Percentiles rank a stretch among this genome's conserved stretches.
phyloP scores from a whole-genome alignment of 1,140 invertebrate species.

The Campoletis sonorensis region DNA sequence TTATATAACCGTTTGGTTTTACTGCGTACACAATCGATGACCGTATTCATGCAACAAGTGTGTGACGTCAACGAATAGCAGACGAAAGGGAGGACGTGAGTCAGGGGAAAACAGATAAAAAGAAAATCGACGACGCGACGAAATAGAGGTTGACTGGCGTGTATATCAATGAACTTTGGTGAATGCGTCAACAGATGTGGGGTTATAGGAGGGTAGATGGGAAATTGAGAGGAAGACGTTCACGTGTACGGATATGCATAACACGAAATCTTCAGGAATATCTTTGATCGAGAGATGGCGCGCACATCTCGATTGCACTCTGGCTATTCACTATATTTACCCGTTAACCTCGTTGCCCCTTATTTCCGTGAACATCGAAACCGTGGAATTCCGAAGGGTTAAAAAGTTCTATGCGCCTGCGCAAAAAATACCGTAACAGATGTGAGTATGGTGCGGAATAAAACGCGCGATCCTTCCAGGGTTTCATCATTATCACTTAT shows the following conservation, averaged over 20 bases:
- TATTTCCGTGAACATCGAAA: not conserved
- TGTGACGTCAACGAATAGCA: constrained; percentile 43
- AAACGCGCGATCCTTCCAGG: no score
- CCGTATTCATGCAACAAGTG: constrained; percentile 66
- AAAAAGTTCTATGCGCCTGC: not conserved
- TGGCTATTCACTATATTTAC: not conserved
- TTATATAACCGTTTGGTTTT: not conserved
- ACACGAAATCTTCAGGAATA: not conserved
- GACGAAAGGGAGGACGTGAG: constrained; percentile 1
- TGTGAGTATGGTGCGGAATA: no score
- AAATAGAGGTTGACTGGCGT: constrained; percentile 26
- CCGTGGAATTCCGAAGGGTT: not conserved
- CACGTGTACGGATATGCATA: not conserved
- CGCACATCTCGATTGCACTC: not conserved
- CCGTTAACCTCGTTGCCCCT: not conserved
- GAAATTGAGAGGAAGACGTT: not conserved
- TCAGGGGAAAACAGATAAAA: constrained; percentile 28
- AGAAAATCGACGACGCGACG: constrained; percentile 14
- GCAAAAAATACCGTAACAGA: no score
- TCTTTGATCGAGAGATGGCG: not conserved
- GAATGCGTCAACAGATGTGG: constrained; percentile 19
- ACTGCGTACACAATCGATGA: constrained; percentile 18
- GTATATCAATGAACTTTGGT: constrained; percentile 19
- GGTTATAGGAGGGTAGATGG: not conserved
- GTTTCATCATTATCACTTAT: no score